A percentile compares a stretch with the other conserved stretches of the same genome.
These are phyloP conservation scores for Plagiodera versicolora DNA, from an alignment of 2,888 invertebrate species.

Conservation along the genomic window DNA sequence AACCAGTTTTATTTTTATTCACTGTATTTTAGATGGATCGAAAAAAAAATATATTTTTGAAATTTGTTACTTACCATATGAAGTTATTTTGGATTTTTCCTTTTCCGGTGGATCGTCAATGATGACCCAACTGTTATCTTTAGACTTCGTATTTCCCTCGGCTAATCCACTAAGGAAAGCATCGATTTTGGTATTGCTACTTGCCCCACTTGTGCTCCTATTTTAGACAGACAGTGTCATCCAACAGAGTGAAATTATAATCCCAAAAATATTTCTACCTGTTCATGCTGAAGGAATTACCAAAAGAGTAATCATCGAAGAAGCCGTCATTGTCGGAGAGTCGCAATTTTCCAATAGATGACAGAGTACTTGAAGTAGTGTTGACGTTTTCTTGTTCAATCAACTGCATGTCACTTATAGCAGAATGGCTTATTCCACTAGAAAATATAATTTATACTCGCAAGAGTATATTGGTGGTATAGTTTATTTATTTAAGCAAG, in stretches of 20 bases:
- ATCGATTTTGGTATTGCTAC: conserved; percentile 36
- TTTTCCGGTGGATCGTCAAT: conserved; percentile 51
- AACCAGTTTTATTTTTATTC: not conserved
- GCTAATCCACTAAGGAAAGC: conserved; percentile 37
- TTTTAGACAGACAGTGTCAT: conserved; percentile 34
- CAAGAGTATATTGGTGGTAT: no score
- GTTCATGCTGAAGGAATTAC: conserved; percentile 61
- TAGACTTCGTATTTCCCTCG: conserved; percentile 26
- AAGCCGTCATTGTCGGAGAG: conserved; percentile 56
- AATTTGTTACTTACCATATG: conserved; percentile 23
- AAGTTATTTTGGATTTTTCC: conserved; percentile 30
- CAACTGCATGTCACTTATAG: conserved; percentile 84
- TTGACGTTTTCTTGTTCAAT: conserved; percentile 81
- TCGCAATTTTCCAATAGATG: conserved; percentile 49
- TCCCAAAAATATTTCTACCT: no score
- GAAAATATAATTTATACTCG: conserved; percentile 33
- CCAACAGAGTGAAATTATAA: no score
- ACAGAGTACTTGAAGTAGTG: conserved; percentile 53
- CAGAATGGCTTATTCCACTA: conserved; percentile 81
- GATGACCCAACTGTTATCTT: conserved; percentile 53
- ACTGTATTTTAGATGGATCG: no score
- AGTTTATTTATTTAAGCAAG: no score
- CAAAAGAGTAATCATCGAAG: conserved; percentile 57
- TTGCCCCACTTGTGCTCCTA: conserved; percentile 33
- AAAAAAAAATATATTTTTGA: no score